Conservation (phyloP, 2,113 vertebrate genomes). For the Dasyornis broadbenti region DNA sequence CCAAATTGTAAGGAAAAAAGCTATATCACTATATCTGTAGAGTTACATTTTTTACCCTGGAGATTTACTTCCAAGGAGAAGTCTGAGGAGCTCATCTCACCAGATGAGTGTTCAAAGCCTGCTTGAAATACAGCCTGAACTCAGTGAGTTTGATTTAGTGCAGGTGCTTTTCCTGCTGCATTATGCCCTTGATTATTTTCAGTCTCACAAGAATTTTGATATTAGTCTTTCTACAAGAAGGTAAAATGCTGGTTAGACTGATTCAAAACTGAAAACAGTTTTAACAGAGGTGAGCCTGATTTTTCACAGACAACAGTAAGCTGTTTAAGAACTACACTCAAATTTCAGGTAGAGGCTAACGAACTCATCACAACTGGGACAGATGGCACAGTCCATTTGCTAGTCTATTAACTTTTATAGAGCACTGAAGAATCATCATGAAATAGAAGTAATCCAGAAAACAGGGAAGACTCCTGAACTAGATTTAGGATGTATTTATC, state of each 20-base stretch:
- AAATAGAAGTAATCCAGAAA: neutral
- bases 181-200: neutral
- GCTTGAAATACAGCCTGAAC: neutral
- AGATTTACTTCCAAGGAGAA: neutral
- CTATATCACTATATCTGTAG: neutral
- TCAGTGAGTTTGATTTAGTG: neutral
- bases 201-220: neutral
- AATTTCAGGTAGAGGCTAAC: slow-evolving; percentile 11
- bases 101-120: neutral
- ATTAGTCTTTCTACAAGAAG: neutral
- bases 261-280: neutral
- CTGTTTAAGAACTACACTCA: neutral
- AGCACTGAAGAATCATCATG: neutral
- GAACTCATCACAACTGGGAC: neutral
- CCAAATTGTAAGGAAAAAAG: neutral
- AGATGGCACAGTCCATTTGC: slow-evolving; percentile 42
- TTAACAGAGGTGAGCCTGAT: neutral
- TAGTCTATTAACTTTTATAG: slow-evolving; percentile 31
- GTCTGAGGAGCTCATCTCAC: neutral
- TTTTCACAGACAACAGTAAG: neutral
- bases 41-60: neutral
- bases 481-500: neutral
- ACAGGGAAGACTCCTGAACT: neutral
- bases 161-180: neutral
- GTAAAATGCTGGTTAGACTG: neutral